Percentiles rank a stretch among this genome's conserved stretches.
Evolutionary conservation across 2,888 invertebrate species (phyloP).

Genomic region (Aproaerema taeniolella): DNA sequence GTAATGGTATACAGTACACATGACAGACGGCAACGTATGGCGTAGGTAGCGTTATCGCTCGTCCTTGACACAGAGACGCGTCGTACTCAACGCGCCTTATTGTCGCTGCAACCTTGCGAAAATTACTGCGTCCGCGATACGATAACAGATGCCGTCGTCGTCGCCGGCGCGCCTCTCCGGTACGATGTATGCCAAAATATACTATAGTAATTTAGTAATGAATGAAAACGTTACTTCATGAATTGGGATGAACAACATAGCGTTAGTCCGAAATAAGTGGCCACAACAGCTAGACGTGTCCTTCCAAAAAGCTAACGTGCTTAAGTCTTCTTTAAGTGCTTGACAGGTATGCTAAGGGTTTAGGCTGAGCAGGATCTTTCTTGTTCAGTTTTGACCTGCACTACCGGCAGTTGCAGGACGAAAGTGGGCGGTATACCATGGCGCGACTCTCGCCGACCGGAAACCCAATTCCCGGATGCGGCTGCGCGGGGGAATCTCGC

Average conservation of each 20-base stretch:
- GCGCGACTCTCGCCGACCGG: slow-evolving; percentile 70
- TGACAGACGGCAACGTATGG: slow-evolving; percentile 38
- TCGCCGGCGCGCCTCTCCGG: slow-evolving; percentile 31
- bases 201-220: slow-evolving; percentile 32
- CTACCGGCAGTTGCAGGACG: slow-evolving; percentile 41
- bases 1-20: slow-evolving; percentile 2
- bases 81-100: slow-evolving; percentile 67
- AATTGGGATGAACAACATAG: too few species aligned
- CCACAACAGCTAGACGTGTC: too few species aligned
- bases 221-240: slow-evolving; percentile 36
- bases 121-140: slow-evolving; percentile 57
- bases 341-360: too few species aligned
- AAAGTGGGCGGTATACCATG: slow-evolving; percentile 68
- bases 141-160: slow-evolving; percentile 53
- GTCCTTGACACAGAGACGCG: slow-evolving; percentile 75
- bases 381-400: too few species aligned
- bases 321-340: too few species aligned
- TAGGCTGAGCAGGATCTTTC: too few species aligned
- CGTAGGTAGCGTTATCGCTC: slow-evolving; percentile 63
- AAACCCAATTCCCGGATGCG: slow-evolving; percentile 77
- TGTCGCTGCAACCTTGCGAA: slow-evolving; percentile 73
- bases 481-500: slow-evolving; percentile 73
- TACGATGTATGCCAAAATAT: slow-evolving; percentile 32
- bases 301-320: too few species aligned
- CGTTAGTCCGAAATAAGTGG: too few species aligned